Evolutionary conservation across 1,140 invertebrate species (phyloP), one percentile per base, ranked within the genome.

Genomic region (Schlechtendalia chinensis): DNA sequence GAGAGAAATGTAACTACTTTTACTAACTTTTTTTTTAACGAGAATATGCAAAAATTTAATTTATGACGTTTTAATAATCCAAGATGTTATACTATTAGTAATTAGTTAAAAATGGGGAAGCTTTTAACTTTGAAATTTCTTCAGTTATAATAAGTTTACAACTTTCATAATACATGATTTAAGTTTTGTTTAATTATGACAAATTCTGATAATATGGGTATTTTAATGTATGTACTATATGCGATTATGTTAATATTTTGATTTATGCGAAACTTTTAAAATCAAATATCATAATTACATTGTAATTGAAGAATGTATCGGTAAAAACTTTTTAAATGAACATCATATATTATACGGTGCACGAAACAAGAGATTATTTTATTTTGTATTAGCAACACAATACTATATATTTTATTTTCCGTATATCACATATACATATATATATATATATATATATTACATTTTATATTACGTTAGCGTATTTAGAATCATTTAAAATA

Each of bases 241-340:
- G 69, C 50, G 69, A 54, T 72, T 54, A 14, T 24, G 3, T 12
- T 24, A 72, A 72, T 54, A 27, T 72, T 72, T 53, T 72, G 69
- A 72, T 72, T 72, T 72, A 72, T 72, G 69, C 50, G 29, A 72
- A 72, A 72, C n/a, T 24, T 24, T 27, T 72, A 54, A 54, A 54
- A 17, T 72, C 24, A n/a, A 72, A n/a, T 29, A 29, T 72, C 19
- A 54, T 29, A 29, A 72, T 54, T 54, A 72, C 47, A 24, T 29
- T 54, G 24, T 12, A 19, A 32, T 29, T 29, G 50, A 16, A 29
- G 24, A 14, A 50, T 24, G 47, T 50, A 24, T 4, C n/a, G n/a
- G 14, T n/a, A 24, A 45, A 47, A 69, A 69, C 45, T 32, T 69
- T 50, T 50, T 69, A 16, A 6, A 22, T 32, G 27, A 19, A 32